Percentiles rank a stretch among this genome's conserved stretches.
phyloP scores from a whole-genome alignment of 2,888 invertebrate species.

The Dryocosmus kuriphilus region DNA sequence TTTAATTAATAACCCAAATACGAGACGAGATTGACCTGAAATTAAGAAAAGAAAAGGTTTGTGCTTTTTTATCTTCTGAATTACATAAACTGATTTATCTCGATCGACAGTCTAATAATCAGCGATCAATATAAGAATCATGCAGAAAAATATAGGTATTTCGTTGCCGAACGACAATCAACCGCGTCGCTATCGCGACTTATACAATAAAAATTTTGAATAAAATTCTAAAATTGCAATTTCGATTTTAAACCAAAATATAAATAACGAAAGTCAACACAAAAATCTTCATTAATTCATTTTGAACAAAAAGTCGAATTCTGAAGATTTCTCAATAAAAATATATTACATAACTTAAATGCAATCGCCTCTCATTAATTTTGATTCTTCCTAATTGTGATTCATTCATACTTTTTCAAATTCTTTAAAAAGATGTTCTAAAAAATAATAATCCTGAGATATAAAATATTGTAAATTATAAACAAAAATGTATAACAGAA shows the following conservation, averaged over 20 bases:
- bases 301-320: too few relatives aligned
- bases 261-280: neutral
- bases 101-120: constrained; percentile 22
- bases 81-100: constrained; percentile 17
- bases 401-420: too few relatives aligned
- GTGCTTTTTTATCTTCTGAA: neutral
- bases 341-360: too few relatives aligned
- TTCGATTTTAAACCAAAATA: neutral
- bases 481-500: too few relatives aligned
- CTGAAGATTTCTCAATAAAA: too few relatives aligned
- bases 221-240: neutral
- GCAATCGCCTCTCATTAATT: too few relatives aligned
- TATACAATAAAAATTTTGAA: neutral
- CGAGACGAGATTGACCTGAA: neutral
- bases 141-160: constrained; percentile 7
- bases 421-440: too few relatives aligned
- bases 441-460: too few relatives aligned
- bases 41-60: neutral
- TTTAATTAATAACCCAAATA: too few relatives aligned
- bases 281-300: neutral
- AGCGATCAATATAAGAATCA: constrained; percentile 23
- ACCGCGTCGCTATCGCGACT: neutral
- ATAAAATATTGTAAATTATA: too few relatives aligned
- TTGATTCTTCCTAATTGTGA: too few relatives aligned
- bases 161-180: constrained; percentile 18